These are phyloP conservation scores for Yoshiicerus persimilis DNA, from an alignment of 1,140 invertebrate genomes.

Conservation along the genomic window DNA sequence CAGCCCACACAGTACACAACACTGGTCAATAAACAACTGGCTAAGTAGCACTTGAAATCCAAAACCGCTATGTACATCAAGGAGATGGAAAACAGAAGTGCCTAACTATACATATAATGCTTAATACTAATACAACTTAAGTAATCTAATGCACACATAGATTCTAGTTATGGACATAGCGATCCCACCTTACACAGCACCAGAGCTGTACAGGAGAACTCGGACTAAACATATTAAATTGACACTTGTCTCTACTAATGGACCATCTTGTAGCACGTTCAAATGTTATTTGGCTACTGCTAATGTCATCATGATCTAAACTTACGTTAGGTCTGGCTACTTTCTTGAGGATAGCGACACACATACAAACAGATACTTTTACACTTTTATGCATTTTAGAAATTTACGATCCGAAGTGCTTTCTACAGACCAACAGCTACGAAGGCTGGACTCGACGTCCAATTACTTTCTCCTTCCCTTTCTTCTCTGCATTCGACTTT, in stretches of 20 bases:
- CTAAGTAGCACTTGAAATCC: neutral
- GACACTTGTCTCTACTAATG: neutral
- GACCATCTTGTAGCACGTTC: neutral
- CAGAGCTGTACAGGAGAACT: neutral
- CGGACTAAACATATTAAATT: neutral
- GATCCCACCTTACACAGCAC: too few species aligned
- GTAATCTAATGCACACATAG: too few species aligned
- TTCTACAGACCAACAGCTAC: neutral
- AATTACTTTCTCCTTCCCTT: neutral
- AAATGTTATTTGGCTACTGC: neutral
- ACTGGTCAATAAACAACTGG: conserved; percentile 7
- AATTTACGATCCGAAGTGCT: neutral
- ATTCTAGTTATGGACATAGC: too few species aligned
- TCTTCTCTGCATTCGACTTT: neutral
- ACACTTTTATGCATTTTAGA: neutral
- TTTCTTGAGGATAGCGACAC: neutral
- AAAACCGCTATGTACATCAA: neutral
- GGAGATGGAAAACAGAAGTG: neutral
- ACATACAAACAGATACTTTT: neutral
- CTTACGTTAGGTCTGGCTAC: neutral
- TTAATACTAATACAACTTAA: neutral
- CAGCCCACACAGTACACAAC: neutral
- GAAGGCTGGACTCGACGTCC: neutral
- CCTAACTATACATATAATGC: neutral
- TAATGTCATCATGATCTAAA: conserved; percentile 13